phyloP scores from a whole-genome alignment of 2,113 vertebrate genomes.

The Toxotes chatareus region DNA sequence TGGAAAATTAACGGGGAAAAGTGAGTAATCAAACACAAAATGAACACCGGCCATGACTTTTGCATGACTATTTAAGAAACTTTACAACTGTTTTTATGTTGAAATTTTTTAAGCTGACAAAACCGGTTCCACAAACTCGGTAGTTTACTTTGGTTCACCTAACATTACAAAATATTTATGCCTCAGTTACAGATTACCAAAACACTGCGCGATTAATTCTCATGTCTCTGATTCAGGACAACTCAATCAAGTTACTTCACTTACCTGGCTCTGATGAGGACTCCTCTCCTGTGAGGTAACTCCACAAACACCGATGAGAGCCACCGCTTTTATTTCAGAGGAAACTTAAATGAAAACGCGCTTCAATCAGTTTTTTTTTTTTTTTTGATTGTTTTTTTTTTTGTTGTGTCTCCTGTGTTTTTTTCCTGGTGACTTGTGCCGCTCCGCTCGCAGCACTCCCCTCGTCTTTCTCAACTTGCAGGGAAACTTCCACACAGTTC shows the following conservation, averaged over 20 bases:
- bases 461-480: constrained; percentile 60
- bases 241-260: constrained; percentile 21
- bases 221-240: constrained; percentile 4
- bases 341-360: neutral
- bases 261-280: constrained; percentile 49
- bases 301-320: neutral
- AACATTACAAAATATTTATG: neutral
- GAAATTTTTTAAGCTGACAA: neutral
- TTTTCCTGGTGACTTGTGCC: constrained; percentile 13
- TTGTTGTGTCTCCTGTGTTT: neutral
- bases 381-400: neutral
- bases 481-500: constrained; percentile 69
- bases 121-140: neutral
- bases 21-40: neutral
- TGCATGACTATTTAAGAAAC: neutral
- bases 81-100: neutral
- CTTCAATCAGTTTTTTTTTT: neutral
- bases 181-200: neutral
- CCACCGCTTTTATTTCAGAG: neutral
- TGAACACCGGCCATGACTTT: neutral
- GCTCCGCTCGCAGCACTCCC: constrained; percentile 39
- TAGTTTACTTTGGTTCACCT: neutral
- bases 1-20: neutral
- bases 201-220: neutral
- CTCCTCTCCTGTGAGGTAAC: constrained; percentile 1